These are phyloP conservation scores for Trypoxylon attenuatum DNA, from an alignment of 2,888 invertebrate species.

Conservation along the genomic window DNA sequence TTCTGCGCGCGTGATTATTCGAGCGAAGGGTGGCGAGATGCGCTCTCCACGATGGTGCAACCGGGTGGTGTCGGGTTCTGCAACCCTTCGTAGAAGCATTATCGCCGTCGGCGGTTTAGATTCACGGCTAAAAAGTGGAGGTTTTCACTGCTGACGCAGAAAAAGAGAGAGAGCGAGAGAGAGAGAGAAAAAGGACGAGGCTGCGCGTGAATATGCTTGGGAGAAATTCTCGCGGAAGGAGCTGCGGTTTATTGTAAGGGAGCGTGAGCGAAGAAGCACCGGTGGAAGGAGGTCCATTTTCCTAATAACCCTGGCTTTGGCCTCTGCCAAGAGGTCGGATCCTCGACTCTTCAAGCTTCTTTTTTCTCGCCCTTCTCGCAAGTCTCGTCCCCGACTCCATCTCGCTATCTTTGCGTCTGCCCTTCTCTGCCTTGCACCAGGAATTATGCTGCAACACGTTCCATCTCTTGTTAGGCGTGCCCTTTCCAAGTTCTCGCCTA, in stretches of 20 bases:
- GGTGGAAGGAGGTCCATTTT: conserved; percentile 52
- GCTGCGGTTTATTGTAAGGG: conserved; percentile 40
- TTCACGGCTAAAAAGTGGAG: conserved; percentile 39
- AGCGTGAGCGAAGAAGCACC: conserved; percentile 7
- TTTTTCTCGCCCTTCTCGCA: background rate
- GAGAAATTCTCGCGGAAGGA: no score
- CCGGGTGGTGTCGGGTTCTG: background rate
- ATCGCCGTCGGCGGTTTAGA: conserved; percentile 39
- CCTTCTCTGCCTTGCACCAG: conserved; percentile 1
- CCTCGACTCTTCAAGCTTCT: conserved; percentile 6
- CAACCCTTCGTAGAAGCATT: conserved; percentile 23
- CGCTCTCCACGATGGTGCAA: no score
- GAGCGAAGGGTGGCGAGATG: no score
- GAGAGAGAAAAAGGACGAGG: no score
- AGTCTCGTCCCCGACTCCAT: background rate
- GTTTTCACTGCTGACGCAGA: conserved; percentile 3
- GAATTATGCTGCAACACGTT: conserved; percentile 20
- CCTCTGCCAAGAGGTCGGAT: conserved; percentile 49
- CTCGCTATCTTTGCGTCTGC: background rate
- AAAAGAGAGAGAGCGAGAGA: no score
- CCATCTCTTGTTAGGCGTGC: conserved; percentile 48
- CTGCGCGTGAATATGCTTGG: background rate
- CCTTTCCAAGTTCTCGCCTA: no score
- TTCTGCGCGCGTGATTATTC: no score
- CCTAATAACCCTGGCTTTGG: conserved; percentile 63